Evolutionary conservation across 2,113 vertebrate species (phyloP).

Genomic region (Diglossa brunneiventris): DNA sequence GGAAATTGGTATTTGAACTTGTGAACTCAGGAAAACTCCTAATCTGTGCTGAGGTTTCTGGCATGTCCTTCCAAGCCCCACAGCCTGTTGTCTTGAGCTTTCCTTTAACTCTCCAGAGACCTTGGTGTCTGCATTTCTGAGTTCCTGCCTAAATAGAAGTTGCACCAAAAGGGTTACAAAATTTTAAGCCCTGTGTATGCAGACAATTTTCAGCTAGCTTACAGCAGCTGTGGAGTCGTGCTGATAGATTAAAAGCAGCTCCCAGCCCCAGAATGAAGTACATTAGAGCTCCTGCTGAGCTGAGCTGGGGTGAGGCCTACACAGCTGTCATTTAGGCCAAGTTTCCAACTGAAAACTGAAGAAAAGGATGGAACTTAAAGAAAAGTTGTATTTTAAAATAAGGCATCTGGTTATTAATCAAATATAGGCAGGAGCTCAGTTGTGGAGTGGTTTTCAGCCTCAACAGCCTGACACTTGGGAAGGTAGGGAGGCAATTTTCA

Average conservation of each 20-base stretch:
- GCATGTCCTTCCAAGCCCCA: background rate
- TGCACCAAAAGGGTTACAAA: constrained; percentile 76
- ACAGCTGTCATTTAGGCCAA: constrained; percentile 90
- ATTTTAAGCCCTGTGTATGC: constrained; percentile 71
- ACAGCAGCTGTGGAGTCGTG: constrained; percentile 89
- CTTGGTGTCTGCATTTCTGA: background rate
- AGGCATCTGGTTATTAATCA: constrained; percentile 57
- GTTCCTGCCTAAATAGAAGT: constrained; percentile 10
- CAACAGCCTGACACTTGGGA: background rate
- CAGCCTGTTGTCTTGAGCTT: background rate
- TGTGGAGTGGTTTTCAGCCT: background rate
- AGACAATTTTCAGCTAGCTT: constrained; percentile 87
- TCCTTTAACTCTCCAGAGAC: constrained; percentile 28
- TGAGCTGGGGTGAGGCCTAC: constrained; percentile 83
- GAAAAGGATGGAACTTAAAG: constrained; percentile 77
- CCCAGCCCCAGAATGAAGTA: constrained; percentile 88
- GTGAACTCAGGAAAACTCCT: constrained; percentile 59
- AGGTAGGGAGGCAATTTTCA: background rate
- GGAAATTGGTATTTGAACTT: constrained; percentile 59
- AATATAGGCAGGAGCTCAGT: background rate
- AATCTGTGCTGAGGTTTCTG: constrained; percentile 4
- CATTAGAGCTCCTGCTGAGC: constrained; percentile 85
- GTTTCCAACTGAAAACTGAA: constrained; percentile 83
- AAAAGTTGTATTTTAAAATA: constrained; percentile 74
- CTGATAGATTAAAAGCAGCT: constrained; percentile 94